A percentile compares a stretch with the other conserved stretches of the same genome.
phyloP scores from a whole-genome alignment of 30 jellyfish, hydroid and myxozoan genomes.

The Aurelia sp. region DNA sequence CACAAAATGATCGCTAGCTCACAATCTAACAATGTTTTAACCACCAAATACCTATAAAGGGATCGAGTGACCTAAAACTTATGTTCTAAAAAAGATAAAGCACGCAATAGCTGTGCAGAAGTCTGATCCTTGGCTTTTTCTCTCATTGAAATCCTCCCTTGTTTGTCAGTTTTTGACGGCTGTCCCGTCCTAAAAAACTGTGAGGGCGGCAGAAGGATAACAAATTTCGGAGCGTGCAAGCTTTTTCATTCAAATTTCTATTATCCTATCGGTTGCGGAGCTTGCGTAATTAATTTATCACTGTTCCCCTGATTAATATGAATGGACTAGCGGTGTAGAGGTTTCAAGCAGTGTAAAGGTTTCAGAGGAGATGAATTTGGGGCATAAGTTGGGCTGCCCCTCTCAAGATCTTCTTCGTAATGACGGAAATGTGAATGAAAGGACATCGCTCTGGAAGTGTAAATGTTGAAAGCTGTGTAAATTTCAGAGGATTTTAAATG shows the following conservation, averaged over 20 bases:
- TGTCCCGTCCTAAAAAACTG: conserved; percentile 34
- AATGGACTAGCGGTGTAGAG: too few species aligned
- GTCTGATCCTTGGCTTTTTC: conserved; percentile 36
- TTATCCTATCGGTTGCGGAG: not conserved
- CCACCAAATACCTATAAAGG: not conserved
- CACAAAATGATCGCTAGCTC: too few species aligned
- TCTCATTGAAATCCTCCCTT: conserved; percentile 11
- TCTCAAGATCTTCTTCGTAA: too few species aligned
- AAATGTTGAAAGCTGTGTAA: too few species aligned
- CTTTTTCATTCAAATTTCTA: too few species aligned
- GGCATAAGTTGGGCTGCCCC: too few species aligned
- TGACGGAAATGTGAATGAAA: too few species aligned
- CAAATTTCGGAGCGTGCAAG: conserved; percentile 16
- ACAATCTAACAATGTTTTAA: too few species aligned
- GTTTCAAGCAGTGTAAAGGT: too few species aligned
- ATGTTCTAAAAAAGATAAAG: not conserved
- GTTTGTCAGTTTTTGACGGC: conserved; percentile 22
- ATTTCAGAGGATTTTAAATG: too few species aligned
- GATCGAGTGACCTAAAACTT: conserved; percentile 57
- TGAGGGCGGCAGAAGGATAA: conserved; percentile 51
- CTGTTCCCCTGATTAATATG: conserved; percentile 2
- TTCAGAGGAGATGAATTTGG: too few species aligned
- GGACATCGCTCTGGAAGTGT: too few species aligned
- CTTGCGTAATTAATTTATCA: not conserved
- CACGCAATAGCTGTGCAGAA: conserved; percentile 48